A percentile compares a stretch with the other conserved stretches of the same genome.
phyloP scores from a whole-genome alignment of 2,797 vertebrate species.

The Propithecus perrieri region DNA sequence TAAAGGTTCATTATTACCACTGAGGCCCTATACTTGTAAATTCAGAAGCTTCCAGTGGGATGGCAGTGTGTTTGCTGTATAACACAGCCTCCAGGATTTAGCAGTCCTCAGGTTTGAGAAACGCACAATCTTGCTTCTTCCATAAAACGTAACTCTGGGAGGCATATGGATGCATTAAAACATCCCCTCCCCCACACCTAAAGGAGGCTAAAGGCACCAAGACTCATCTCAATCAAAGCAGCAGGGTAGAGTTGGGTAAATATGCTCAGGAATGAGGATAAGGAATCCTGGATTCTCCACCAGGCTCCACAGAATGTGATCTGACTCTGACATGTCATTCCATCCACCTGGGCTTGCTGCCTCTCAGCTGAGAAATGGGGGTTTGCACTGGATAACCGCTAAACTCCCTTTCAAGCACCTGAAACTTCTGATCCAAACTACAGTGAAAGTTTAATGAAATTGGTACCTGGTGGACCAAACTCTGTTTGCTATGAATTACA shows the following conservation, averaged over 20 bases:
- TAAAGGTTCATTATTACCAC: background rate
- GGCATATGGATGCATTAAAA: background rate
- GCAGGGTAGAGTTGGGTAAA: background rate
- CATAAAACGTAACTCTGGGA: background rate
- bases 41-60: background rate
- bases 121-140: conserved; percentile 6
- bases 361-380: background rate
- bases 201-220: background rate
- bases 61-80: background rate
- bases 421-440: background rate
- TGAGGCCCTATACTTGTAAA: background rate
- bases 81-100: background rate
- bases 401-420: background rate
- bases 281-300: background rate
- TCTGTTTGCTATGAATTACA: conserved; percentile 24
- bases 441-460: background rate
- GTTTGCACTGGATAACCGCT: background rate
- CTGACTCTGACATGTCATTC: background rate
- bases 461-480: background rate
- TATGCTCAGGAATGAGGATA: background rate
- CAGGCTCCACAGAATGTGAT: background rate
- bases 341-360: background rate
- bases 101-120: background rate
- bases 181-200: background rate
- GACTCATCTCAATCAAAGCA: background rate